Percentiles rank a stretch among this genome's conserved stretches.
Evolutionary conservation across 2,888 invertebrate species (phyloP).

Genomic region (Podabrus alpinus): DNA sequence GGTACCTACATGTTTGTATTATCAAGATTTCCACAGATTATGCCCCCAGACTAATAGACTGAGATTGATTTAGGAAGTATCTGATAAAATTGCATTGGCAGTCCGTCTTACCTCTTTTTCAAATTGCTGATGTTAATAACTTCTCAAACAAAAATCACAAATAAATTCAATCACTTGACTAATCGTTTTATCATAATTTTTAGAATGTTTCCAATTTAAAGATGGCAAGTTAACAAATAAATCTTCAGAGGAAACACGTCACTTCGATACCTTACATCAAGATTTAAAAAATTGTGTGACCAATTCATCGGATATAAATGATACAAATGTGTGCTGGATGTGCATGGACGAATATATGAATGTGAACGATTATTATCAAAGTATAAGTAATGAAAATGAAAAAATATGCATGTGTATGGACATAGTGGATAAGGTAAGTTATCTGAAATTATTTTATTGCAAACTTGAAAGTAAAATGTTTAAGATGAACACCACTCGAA

Average conservation of each 20-base stretch:
- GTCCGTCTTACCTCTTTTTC: background rate
- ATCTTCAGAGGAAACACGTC: conserved; percentile 57
- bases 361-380: conserved; percentile 63
- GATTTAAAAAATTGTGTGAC: conserved; percentile 57
- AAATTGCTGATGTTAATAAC: too few relatives aligned
- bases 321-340: conserved; percentile 56
- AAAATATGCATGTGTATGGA: conserved; percentile 69
- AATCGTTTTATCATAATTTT: conserved; percentile 8
- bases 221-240: conserved; percentile 52
- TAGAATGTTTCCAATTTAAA: conserved; percentile 63
- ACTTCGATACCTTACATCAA: background rate
- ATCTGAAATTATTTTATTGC: background rate
- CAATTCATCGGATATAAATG: conserved; percentile 45
- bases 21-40: too few relatives aligned
- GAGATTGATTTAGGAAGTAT: too few relatives aligned
- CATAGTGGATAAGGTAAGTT: conserved; percentile 67
- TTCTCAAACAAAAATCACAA: too few relatives aligned
- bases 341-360: conserved; percentile 61
- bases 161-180: too few relatives aligned
- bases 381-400: conserved; percentile 62
- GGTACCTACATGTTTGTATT: too few relatives aligned
- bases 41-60: too few relatives aligned
- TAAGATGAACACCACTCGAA: conserved; percentile 69
- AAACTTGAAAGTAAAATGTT: conserved; percentile 32
- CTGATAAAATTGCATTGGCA: too few relatives aligned